Percentiles rank a stretch among this genome's conserved stretches.
Evolutionary conservation across 2,888 invertebrate species (phyloP).

Genomic region (Drosophila stalkeri): DNA sequence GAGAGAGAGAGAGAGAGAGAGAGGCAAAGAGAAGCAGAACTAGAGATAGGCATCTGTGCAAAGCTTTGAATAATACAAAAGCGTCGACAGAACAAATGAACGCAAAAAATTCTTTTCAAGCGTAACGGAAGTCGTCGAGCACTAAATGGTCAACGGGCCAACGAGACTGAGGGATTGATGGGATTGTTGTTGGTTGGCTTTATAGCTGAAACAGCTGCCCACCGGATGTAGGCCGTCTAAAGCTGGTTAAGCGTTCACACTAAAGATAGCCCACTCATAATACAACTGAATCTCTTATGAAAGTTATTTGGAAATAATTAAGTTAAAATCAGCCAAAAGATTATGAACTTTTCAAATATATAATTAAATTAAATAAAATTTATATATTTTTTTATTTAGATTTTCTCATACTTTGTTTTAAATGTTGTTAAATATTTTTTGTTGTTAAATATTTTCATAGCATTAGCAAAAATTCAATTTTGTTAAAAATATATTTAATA

Average conservation of each 20-base stretch:
- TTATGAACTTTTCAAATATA: no score
- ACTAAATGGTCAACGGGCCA: slow-evolving; percentile 73
- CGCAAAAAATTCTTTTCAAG: slow-evolving; percentile 69
- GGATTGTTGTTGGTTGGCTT: slow-evolving; percentile 20
- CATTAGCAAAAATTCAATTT: no score
- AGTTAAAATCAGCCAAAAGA: not conserved
- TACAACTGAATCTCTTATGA: not conserved
- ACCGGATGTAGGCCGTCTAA: slow-evolving; percentile 61
- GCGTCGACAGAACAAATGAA: slow-evolving; percentile 58
- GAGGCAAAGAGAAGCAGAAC: no score
- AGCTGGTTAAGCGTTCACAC: slow-evolving; percentile 12
- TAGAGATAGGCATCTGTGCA: slow-evolving; percentile 61
- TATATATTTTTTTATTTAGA: no score
- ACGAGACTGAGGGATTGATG: slow-evolving; percentile 21
- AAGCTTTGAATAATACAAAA: slow-evolving; percentile 60
- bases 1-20: not conserved
- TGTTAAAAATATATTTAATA: no score
- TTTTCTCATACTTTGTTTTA: no score
- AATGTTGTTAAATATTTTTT: no score
- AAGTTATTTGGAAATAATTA: not conserved
- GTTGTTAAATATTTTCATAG: no score
- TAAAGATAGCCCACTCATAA: not conserved
- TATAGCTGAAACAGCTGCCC: slow-evolving; percentile 47
- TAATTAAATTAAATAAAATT: no score
- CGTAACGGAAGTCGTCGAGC: slow-evolving; percentile 77